These are phyloP conservation scores for Andrena praecox DNA, from an alignment of 2,888 invertebrate species.

Conservation along the genomic window DNA sequence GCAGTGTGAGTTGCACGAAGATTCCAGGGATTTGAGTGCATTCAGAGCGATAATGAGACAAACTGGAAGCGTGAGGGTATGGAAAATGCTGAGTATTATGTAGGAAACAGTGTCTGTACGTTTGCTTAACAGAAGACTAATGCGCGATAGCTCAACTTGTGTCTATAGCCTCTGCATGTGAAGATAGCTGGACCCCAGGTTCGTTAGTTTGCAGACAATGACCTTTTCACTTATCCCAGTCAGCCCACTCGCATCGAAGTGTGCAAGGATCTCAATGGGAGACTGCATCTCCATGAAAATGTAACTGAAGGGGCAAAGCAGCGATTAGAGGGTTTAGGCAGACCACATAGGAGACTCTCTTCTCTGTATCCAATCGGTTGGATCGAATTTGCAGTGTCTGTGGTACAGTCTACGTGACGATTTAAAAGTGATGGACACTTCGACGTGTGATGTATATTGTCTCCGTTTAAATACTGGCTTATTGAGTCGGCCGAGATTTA, in stretches of 20 bases:
- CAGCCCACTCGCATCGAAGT: background rate
- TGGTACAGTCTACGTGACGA: background rate
- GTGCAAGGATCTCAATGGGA: slow-evolving; percentile 15
- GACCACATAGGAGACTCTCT: background rate
- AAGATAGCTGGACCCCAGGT: too few species aligned
- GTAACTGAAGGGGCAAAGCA: background rate
- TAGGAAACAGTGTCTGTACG: background rate
- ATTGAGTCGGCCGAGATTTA: background rate
- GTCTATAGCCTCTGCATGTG: too few species aligned
- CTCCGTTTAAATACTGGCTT: background rate
- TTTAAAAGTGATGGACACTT: background rate
- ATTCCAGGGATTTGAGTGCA: background rate
- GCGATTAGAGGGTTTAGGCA: too few species aligned
- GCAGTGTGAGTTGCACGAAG: background rate
- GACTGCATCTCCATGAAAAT: slow-evolving; percentile 16
- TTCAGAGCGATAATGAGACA: background rate
- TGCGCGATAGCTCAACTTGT: too few species aligned
- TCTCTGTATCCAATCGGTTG: background rate
- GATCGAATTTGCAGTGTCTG: background rate
- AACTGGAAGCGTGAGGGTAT: background rate
- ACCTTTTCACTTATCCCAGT: background rate
- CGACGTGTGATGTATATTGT: background rate
- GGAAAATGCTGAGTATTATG: background rate
- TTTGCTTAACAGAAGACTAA: too few species aligned
- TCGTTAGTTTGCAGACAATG: too few species aligned